These are phyloP conservation scores for Scleropages formosus DNA, from an alignment of 2,797 vertebrate genomes.

Conservation along the genomic window DNA sequence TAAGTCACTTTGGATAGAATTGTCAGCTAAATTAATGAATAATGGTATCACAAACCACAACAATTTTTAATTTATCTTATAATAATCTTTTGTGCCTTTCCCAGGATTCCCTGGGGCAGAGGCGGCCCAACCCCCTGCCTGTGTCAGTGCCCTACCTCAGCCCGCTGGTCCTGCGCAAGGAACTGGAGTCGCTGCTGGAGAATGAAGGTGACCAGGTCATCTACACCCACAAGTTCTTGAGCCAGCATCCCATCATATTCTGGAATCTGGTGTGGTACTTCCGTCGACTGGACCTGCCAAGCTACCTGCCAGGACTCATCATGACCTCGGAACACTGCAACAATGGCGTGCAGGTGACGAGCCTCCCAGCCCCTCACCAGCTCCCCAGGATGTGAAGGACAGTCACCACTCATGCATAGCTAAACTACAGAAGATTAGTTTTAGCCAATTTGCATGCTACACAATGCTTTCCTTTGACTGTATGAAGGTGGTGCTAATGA, in stretches of 20 bases:
- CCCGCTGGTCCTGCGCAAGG: constrained; percentile 92
- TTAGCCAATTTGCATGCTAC: neutral
- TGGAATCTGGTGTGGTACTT: constrained; percentile 99
- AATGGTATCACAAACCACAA: too few species aligned
- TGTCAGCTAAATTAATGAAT: too few species aligned
- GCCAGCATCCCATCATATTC: constrained; percentile 97
- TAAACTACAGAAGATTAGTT: neutral
- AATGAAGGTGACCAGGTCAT: constrained; percentile 98
- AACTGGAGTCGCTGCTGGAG: constrained; percentile 92
- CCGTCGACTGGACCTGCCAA: constrained; percentile 86
- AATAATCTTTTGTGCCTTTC: constrained; percentile 16
- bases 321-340: constrained; percentile 96
- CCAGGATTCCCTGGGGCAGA: constrained; percentile 81
- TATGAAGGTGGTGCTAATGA: too few species aligned
- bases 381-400: neutral
- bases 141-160: constrained; percentile 96
- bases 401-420: neutral
- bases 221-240: constrained; percentile 94
- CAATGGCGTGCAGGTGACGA: constrained; percentile 82
- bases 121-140: constrained; percentile 82
- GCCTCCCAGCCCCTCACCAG: neutral
- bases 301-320: constrained; percentile 90
- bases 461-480: too few species aligned
- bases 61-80: too few species aligned
- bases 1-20: too few species aligned